Percentiles rank a stretch among this genome's conserved stretches.
phyloP scores from a whole-genome alignment of 2,888 invertebrate species.

The Stegana nigrithorax region DNA sequence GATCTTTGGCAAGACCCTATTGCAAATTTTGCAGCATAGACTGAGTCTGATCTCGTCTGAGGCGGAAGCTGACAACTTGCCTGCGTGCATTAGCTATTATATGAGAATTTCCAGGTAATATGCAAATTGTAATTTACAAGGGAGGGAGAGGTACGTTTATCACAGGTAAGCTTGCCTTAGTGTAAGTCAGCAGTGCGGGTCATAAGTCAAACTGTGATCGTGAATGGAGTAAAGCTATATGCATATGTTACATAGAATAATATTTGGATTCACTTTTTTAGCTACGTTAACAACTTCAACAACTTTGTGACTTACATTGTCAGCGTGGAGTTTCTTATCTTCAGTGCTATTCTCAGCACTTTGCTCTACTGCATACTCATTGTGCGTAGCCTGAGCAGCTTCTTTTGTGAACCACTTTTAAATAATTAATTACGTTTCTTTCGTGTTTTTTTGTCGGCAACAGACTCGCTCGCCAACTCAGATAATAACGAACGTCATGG shows the following conservation, averaged over 20 bases:
- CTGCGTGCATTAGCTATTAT: constrained; percentile 48
- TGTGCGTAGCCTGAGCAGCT: no score
- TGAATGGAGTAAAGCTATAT: no score
- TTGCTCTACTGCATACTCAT: constrained; percentile 51
- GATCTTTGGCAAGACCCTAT: constrained; percentile 56
- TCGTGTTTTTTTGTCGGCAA: no score
- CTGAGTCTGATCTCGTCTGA: constrained; percentile 36
- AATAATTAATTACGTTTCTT: no score
- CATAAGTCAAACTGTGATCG: not conserved
- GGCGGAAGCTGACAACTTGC: constrained; percentile 38
- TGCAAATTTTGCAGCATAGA: constrained; percentile 51
- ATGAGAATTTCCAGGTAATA: constrained; percentile 40
- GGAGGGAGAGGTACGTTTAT: constrained; percentile 32
- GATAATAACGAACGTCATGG: no score
- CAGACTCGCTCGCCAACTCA: no score
- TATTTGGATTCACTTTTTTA: no score
- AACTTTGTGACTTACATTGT: constrained; percentile 50
- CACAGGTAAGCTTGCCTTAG: no score
- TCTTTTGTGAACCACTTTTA: no score
- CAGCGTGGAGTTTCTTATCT: constrained; percentile 49
- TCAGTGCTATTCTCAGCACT: constrained; percentile 46
- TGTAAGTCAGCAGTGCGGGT: not conserved
- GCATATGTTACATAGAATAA: no score
- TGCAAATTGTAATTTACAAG: constrained; percentile 25
- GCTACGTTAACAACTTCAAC: constrained; percentile 46